Percentiles rank a stretch among this genome's conserved stretches.
phyloP scores from a whole-genome alignment of 2,888 invertebrate species.

The Cenopis cana region DNA sequence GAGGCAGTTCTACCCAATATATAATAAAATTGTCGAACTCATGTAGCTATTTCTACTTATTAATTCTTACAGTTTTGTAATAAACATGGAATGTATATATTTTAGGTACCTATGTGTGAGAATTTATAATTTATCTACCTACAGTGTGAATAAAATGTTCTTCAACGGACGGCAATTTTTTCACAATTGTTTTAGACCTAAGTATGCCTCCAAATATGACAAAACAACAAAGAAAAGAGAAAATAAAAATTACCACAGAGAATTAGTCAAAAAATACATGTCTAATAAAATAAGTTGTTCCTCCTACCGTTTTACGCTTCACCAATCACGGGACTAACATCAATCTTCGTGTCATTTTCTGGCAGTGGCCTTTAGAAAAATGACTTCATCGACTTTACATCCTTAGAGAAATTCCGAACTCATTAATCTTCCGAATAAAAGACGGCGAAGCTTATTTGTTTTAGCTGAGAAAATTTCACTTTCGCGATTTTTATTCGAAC shows the following conservation, averaged over 20 bases:
- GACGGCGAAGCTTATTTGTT: conserved; percentile 68
- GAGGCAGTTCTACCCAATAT: too few relatives aligned
- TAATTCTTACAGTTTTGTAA: too few relatives aligned
- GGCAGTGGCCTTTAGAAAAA: conserved; percentile 76
- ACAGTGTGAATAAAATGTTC: too few relatives aligned
- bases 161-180: too few relatives aligned
- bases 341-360: conserved; percentile 78
- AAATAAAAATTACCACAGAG: not conserved
- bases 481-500: conserved; percentile 52
- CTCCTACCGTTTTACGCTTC: conserved; percentile 42
- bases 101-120: too few relatives aligned
- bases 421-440: conserved; percentile 68
- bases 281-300: conserved; percentile 39
- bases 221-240: not conserved
- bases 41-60: too few relatives aligned
- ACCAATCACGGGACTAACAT: conserved; percentile 51
- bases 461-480: conserved; percentile 56
- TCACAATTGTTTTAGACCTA: too few relatives aligned
- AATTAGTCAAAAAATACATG: conserved; percentile 26
- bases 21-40: too few relatives aligned
- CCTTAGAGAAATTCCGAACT: conserved; percentile 70
- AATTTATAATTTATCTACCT: too few relatives aligned
- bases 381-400: conserved; percentile 77
- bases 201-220: not conserved
- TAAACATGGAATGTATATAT: too few relatives aligned